phyloP scores from a whole-genome alignment of 2,888 invertebrate genomes.

The Phengaris alcon region DNA sequence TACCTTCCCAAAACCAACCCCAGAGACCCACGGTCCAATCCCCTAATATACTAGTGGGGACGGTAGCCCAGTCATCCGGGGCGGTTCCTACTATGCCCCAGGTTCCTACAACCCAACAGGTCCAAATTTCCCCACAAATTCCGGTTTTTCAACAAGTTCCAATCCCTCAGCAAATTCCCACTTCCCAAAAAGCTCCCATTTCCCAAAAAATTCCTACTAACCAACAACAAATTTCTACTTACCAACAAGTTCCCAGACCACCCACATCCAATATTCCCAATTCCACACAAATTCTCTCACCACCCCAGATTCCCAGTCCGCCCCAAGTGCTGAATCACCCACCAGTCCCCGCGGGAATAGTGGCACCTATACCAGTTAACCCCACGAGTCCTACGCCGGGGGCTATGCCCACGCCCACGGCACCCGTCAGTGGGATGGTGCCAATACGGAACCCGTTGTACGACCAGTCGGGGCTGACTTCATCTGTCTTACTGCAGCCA shows the following conservation, averaged over 20 bases:
- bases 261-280: background rate
- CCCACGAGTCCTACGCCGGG: conserved; percentile 16
- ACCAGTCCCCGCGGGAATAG: background rate
- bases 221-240: background rate
- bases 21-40: conserved; percentile 32
- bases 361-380: conserved; percentile 27
- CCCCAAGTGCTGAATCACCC: background rate
- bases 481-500: conserved; percentile 67
- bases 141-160: background rate
- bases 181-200: background rate
- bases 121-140: background rate
- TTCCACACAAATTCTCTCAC: background rate
- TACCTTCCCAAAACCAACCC: conserved; percentile 38
- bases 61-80: conserved; percentile 49
- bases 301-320: background rate
- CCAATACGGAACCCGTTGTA: conserved; percentile 68
- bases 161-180: background rate
- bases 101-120: background rate
- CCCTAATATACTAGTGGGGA: conserved; percentile 40
- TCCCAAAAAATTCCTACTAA: background rate
- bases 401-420: conserved; percentile 29
- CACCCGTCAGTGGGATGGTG: conserved; percentile 59
- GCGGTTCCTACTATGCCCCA: conserved; percentile 32
- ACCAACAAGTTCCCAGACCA: background rate
- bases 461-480: conserved; percentile 63